These are phyloP conservation scores for Drosophila hamatofila DNA, from an alignment of 2,888 invertebrate genomes.

Conservation along the genomic window DNA sequence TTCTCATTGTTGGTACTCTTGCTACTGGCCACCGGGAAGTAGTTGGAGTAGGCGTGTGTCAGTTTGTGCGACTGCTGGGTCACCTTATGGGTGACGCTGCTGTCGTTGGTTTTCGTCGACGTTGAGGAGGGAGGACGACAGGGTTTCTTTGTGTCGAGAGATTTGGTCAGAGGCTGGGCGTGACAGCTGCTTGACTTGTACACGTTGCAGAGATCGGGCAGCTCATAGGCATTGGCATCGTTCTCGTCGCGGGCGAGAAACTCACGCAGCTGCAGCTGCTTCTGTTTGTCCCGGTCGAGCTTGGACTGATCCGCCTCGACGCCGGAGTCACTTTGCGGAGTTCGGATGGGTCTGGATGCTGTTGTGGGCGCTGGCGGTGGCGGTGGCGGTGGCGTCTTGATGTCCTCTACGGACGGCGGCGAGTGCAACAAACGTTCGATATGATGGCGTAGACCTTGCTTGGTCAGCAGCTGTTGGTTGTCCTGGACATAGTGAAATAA, in stretches of 20 bases:
- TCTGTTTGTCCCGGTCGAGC: constrained; percentile 40
- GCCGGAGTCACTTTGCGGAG: constrained; percentile 21
- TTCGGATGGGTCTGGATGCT: neutral
- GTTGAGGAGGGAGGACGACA: neutral
- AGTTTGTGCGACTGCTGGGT: neutral
- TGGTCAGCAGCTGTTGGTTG: constrained; percentile 44
- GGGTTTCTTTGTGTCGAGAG: neutral
- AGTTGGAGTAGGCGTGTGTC: constrained; percentile 4
- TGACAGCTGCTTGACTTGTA: constrained; percentile 45
- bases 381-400: neutral
- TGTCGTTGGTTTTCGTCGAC: neutral
- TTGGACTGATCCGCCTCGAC: constrained; percentile 9
- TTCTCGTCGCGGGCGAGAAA: constrained; percentile 60
- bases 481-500: constrained; percentile 50
- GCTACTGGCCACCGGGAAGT: neutral
- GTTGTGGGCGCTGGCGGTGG: neutral
- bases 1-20: neutral
- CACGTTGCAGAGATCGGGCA: constrained; percentile 50
- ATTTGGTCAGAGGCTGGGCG: neutral
- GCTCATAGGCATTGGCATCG: constrained; percentile 56
- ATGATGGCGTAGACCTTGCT: constrained; percentile 44
- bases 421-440: constrained; percentile 40
- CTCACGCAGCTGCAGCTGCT: constrained; percentile 51
- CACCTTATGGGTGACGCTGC: neutral
- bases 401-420: neutral